Evolutionary conservation across 2,113 vertebrate genomes (phyloP).

Genomic region (Datnioides undecimradiatus): DNA sequence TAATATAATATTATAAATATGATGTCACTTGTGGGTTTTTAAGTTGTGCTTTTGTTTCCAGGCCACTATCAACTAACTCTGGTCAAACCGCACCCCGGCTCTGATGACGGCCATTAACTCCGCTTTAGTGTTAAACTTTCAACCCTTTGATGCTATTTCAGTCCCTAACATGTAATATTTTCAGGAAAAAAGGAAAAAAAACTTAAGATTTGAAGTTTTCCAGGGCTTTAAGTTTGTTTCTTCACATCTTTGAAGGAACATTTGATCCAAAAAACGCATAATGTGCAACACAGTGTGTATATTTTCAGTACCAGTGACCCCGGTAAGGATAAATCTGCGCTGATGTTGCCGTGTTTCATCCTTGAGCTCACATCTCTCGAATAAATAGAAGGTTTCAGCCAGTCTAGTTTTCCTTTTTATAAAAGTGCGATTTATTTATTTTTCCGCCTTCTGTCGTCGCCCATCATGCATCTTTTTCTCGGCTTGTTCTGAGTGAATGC

Average conservation of each 20-base stretch:
- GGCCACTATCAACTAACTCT: too few relatives aligned
- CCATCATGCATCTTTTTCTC: constrained; percentile 23
- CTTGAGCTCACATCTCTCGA: constrained; percentile 16
- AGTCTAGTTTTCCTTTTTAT: neutral
- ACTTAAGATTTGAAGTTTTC: neutral
- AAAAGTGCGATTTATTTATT: constrained; percentile 10
- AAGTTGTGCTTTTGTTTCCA: too few relatives aligned
- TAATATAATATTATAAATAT: too few relatives aligned
- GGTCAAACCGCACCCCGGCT: too few relatives aligned
- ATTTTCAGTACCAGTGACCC: constrained; percentile 6
- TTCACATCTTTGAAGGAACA: constrained; percentile 1
- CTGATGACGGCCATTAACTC: too few relatives aligned
- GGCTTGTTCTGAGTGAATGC: constrained; percentile 13
- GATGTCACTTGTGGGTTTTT: too few relatives aligned
- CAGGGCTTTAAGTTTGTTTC: neutral
- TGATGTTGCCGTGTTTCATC: constrained; percentile 19
- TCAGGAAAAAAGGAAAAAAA: too few relatives aligned
- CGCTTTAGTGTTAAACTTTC: too few relatives aligned
- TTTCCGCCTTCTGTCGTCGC: constrained; percentile 4
- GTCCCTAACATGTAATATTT: too few relatives aligned
- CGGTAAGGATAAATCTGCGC: neutral
- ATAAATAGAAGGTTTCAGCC: constrained; percentile 19
- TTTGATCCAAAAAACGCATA: neutral
- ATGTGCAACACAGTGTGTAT: neutral
- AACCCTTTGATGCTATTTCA: too few relatives aligned